Evolutionary conservation across 1,140 invertebrate species (phyloP).

Genomic region (Dryas iulia): DNA sequence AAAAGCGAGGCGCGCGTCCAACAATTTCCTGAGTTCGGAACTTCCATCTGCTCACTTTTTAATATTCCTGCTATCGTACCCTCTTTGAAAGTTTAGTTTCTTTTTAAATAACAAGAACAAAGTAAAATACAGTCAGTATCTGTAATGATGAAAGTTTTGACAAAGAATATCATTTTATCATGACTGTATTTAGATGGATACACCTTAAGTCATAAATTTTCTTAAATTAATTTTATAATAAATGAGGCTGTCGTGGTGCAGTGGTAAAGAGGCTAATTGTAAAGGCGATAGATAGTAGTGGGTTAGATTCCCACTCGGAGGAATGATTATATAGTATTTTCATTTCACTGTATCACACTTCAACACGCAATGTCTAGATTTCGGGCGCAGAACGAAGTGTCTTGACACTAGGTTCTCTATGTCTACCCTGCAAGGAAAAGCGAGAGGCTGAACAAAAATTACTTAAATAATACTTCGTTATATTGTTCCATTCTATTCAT

Average conservation of each 20-base stretch:
- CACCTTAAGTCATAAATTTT: background rate
- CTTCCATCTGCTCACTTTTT: slow-evolving; percentile 49
- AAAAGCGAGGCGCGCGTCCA: slow-evolving; percentile 48
- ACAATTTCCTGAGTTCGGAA: slow-evolving; percentile 51
- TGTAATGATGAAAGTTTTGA: slow-evolving; percentile 29
- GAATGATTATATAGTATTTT: too few relatives aligned
- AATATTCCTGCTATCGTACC: slow-evolving; percentile 46
- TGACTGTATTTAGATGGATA: background rate
- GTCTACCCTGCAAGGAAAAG: too few relatives aligned
- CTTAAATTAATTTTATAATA: background rate
- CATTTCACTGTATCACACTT: too few relatives aligned
- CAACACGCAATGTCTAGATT: too few relatives aligned
- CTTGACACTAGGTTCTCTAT: too few relatives aligned
- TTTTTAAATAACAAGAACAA: slow-evolving; percentile 34
- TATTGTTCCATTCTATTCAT: background rate
- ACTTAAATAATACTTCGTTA: too few relatives aligned
- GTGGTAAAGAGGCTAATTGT: too few relatives aligned
- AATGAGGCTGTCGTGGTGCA: too few relatives aligned
- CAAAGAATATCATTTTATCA: slow-evolving; percentile 7
- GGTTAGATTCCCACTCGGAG: too few relatives aligned
- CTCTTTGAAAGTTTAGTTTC: slow-evolving; percentile 35
- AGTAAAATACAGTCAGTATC: slow-evolving; percentile 25
- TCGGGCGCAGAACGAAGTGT: too few relatives aligned
- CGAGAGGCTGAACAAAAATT: too few relatives aligned
- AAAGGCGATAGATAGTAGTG: too few relatives aligned